phyloP scores from a whole-genome alignment of 2,888 invertebrate genomes.

The Andricus curvator region DNA sequence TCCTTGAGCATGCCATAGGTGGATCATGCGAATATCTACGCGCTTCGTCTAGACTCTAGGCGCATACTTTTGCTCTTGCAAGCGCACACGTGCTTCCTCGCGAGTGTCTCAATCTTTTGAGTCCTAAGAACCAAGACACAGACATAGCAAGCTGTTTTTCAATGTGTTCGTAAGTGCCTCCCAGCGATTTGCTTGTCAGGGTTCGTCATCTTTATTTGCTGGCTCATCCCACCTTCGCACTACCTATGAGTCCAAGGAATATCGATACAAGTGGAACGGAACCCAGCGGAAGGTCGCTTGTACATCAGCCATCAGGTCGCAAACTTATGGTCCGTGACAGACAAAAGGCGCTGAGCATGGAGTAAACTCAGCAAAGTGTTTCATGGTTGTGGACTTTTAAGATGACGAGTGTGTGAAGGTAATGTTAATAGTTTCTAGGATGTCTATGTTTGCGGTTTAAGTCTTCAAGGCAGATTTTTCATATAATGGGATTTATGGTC shows the following conservation, averaged over 20 bases:
- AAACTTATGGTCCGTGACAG: conserved; percentile 30
- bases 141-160: conserved; percentile 32
- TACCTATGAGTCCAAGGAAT: conserved; percentile 37
- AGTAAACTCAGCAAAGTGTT: conserved; percentile 33
- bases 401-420: conserved; percentile 10
- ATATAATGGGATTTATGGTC: neutral
- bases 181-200: conserved; percentile 51
- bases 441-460: neutral
- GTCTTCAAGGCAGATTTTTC: neutral
- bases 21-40: conserved; percentile 48
- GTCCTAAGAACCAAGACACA: neutral
- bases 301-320: conserved; percentile 39
- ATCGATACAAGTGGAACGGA: conserved; percentile 40
- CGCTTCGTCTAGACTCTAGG: conserved; percentile 5
- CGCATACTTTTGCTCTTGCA: conserved; percentile 35
- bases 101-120: conserved; percentile 10
- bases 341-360: conserved; percentile 23
- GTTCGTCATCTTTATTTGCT: conserved; percentile 44
- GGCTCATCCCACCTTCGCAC: conserved; percentile 42
- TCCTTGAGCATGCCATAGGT: conserved; percentile 52
- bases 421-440: neutral
- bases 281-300: conserved; percentile 29
- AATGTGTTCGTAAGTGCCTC: conserved; percentile 45
- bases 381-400: conserved; percentile 38
- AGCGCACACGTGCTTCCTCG: conserved; percentile 43